Evolutionary conservation across 2,888 invertebrate species (phyloP), one percentile per base, ranked within the genome.

Genomic region (Lomographa bimaculata): DNA sequence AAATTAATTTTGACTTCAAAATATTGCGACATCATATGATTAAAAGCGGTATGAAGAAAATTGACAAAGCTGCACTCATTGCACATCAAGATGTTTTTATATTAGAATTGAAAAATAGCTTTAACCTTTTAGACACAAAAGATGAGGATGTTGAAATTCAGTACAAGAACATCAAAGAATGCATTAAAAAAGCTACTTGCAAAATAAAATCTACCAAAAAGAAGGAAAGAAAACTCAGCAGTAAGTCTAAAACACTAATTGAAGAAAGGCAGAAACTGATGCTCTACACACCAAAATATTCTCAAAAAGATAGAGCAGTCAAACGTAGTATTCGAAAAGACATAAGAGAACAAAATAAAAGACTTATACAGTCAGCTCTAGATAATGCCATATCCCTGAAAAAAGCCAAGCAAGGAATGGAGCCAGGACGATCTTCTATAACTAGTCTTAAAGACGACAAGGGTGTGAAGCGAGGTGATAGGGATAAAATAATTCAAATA

Each of bases 101-200:
- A 2, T 16, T 28, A 4, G 18, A 28, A 11, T n/a, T 28, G n/a
- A 28, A 19, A 19, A 28, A 28, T 19, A 28, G 19, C n/a, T 28
- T 28, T n/a, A 28, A 11, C n/a, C 1, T 27, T n/a, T 8, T 17
- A 27, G 7, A 3, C 6, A 6, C 3, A 4, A 18, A n/a, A 5
- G 4, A 18, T 1, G 17, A 27, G 3, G 8, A 17, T 5, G 8
- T 27, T 8, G 7, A 27, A 4, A 2, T 4, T 4, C 27, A 27
- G 9, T 27, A 17, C 7, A 17, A 27, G 16, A 27, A 27, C n/a
- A 27, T 27, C 5, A 6, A 16, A 7, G 1, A 7, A 2, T n/a
- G 17, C 5, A 27, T 27, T 1, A 10, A 11, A 6, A 9, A 7
- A 7, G 27, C 27, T 1, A 17, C 7, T 11, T 3, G 9, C 16